Conservation (phyloP, 2,888 invertebrate species). For the Heliconius aoede region DNA sequence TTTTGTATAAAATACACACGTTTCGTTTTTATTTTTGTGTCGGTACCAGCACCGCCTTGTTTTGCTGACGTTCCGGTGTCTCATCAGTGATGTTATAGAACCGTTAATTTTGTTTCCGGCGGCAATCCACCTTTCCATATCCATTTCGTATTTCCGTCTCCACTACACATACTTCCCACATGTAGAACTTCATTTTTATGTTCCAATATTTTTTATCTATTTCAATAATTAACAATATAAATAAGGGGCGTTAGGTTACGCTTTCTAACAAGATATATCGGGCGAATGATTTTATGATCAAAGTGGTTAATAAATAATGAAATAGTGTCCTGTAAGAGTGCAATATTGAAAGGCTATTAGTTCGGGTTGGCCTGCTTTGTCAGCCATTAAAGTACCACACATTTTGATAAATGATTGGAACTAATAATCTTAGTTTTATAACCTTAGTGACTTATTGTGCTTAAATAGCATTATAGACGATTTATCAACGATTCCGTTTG, state of each 20-base stretch:
- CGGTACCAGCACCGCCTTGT: no score
- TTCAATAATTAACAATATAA: no score
- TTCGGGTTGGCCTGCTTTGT: constrained; percentile 28
- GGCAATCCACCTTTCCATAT: no score
- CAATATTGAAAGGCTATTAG: constrained; percentile 14
- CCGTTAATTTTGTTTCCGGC: no score
- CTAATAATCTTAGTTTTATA: constrained; percentile 15
- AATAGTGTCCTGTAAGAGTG: constrained; percentile 27
- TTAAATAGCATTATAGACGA: background rate
- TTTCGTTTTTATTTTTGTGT: no score
- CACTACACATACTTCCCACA: background rate
- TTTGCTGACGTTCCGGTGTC: no score
- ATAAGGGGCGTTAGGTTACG: background rate
- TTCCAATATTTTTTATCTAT: no score
- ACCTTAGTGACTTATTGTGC: background rate
- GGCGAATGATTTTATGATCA: constrained; percentile 15
- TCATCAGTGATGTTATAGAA: no score
- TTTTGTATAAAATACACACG: no score
- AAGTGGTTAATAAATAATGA: constrained; percentile 20
- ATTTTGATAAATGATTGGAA: constrained; percentile 8
- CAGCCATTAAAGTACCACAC: constrained; percentile 26
- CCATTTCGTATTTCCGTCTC: no score
- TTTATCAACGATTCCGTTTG: background rate
- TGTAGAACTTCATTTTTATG: background rate
- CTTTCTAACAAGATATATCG: background rate